phyloP scores from a whole-genome alignment of 2,113 vertebrate species.

The Nesogale talazaci region DNA sequence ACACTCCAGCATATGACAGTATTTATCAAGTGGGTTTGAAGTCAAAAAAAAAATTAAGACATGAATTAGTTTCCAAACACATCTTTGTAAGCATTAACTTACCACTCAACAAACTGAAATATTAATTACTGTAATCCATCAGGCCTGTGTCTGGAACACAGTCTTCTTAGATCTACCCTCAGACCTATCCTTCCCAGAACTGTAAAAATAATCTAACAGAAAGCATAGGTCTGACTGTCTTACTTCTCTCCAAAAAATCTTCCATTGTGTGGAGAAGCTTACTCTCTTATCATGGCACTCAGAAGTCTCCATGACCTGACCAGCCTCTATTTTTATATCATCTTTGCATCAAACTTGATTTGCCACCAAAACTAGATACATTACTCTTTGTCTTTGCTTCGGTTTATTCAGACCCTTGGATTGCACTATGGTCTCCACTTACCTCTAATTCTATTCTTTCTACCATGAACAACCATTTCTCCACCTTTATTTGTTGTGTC shows the following conservation, averaged over 20 bases:
- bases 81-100: background rate
- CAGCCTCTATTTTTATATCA: background rate
- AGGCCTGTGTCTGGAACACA: background rate
- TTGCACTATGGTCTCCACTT: background rate
- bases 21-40: too few relatives aligned
- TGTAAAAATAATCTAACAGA: background rate
- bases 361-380: constrained; percentile 1
- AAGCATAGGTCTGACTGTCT: background rate
- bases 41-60: too few relatives aligned
- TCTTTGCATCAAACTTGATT: background rate
- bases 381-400: background rate
- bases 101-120: background rate
- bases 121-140: background rate
- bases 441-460: constrained; percentile 12
- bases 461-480: background rate
- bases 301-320: background rate
- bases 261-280: background rate
- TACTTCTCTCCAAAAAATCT: background rate
- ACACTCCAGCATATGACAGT: too few relatives aligned
- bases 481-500: background rate
- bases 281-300: background rate
- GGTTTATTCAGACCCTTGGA: constrained; percentile 14
- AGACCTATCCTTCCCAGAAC: background rate
- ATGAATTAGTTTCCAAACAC: too few relatives aligned
- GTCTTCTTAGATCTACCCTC: background rate